Evolutionary conservation across 1,140 invertebrate species (phyloP).

Genomic region (Drosophila burlai): DNA sequence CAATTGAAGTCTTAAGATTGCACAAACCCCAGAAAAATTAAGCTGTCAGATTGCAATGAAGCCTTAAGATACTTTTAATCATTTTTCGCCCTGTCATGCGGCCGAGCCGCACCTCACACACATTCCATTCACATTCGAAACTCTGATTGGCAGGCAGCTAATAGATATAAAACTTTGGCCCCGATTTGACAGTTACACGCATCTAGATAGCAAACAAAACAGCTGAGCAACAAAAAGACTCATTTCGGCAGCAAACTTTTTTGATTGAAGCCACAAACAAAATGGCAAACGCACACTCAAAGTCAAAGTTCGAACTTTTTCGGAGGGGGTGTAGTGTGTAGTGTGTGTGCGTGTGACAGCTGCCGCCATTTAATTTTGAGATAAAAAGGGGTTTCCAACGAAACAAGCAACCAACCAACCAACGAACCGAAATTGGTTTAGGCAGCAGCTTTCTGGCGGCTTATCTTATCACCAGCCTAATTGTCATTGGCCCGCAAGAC

Average conservation of each 20-base stretch:
- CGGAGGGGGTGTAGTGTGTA: slow-evolving; percentile 17
- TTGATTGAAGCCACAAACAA: slow-evolving; percentile 68
- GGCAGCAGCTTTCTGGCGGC: slow-evolving; percentile 68
- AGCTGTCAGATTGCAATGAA: slow-evolving; percentile 46
- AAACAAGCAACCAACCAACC: slow-evolving; percentile 10
- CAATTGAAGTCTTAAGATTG: slow-evolving; percentile 20
- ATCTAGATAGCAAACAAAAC: slow-evolving; percentile 28
- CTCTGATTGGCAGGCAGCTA: slow-evolving; percentile 68
- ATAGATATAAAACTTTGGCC: slow-evolving; percentile 48
- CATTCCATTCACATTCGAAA: slow-evolving; percentile 44
- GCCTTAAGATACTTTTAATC: slow-evolving; percentile 48
- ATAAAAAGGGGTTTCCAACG: slow-evolving; percentile 62
- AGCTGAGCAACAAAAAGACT: slow-evolving; percentile 56
- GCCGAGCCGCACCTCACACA: slow-evolving; percentile 46
- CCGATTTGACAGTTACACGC: slow-evolving; percentile 37
- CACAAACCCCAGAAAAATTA: slow-evolving; percentile 41
- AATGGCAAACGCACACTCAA: slow-evolving; percentile 48
- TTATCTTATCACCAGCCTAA: slow-evolving; percentile 79
- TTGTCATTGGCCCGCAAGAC: slow-evolving; percentile 70
- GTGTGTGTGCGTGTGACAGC: slow-evolving; percentile 59
- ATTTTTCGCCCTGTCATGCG: slow-evolving; percentile 62
- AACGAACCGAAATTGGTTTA: slow-evolving; percentile 73
- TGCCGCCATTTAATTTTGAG: slow-evolving; percentile 78
- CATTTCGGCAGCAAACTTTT: slow-evolving; percentile 64
- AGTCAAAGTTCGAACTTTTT: slow-evolving; percentile 57